Percentiles rank a stretch among this genome's conserved stretches.
Conservation (phyloP, 2,797 vertebrate species). For the Cuculus canorus region DNA sequence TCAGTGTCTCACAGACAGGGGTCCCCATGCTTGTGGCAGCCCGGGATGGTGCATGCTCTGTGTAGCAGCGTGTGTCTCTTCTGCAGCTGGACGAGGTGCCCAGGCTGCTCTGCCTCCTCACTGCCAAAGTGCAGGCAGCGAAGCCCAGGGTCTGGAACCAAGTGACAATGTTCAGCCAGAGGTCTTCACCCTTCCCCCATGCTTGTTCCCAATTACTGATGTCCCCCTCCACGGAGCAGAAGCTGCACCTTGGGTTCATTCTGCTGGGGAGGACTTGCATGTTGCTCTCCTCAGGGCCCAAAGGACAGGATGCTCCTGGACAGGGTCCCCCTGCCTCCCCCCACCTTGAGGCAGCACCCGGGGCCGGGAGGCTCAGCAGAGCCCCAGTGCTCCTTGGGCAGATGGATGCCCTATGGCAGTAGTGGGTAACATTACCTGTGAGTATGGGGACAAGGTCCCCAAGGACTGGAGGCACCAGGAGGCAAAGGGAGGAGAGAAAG, state of each 20-base stretch:
- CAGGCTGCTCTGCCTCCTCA: background rate
- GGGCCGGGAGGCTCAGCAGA: background rate
- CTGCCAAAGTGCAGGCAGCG: background rate
- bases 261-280: background rate
- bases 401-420: background rate
- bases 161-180: background rate
- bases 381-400: background rate
- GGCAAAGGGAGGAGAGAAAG: conserved; percentile 40
- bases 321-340: background rate
- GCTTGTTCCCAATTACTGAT: rapidly evolving
- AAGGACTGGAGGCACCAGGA: conserved; percentile 82
- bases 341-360: background rate
- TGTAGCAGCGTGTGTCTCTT: rapidly evolving
- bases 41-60: background rate
- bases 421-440: conserved; percentile 83
- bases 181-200: background rate
- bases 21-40: background rate
- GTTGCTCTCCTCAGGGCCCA: rapidly evolving
- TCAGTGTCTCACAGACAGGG: rapidly evolving
- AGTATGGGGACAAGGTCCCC: conserved; percentile 91
- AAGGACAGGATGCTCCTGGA: background rate
- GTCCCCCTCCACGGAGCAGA: background rate
- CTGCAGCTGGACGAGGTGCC: background rate
- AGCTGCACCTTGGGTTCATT: background rate
- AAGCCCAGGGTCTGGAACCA: background rate